These are phyloP conservation scores for Melieria crassipennis DNA, from an alignment of 2,888 invertebrate genomes.

Conservation along the genomic window DNA sequence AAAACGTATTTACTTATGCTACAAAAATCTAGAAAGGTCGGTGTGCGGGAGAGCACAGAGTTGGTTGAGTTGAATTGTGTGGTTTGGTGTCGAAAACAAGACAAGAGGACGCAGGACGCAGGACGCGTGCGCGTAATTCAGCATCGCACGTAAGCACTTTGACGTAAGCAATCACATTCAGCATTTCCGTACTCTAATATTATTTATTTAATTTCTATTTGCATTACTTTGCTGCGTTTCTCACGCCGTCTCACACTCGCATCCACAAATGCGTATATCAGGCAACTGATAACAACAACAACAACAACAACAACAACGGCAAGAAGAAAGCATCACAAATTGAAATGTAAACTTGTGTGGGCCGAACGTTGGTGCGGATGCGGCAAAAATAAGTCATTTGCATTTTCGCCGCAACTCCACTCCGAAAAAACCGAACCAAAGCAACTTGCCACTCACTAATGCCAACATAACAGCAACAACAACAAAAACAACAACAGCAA, in stretches of 20 bases:
- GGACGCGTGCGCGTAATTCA: neutral
- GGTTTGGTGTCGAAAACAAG: no score
- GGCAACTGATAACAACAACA: neutral
- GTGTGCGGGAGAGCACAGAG: no score
- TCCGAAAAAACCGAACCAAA: conserved; percentile 23
- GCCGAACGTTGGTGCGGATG: neutral
- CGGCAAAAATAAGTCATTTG: conserved; percentile 23
- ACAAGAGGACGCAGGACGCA: no score
- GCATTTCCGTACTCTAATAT: conserved; percentile 15
- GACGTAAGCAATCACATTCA: neutral
- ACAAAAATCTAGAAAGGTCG: no score
- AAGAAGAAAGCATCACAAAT: conserved; percentile 15
- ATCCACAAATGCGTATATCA: neutral
- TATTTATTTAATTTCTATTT: conserved; percentile 22
- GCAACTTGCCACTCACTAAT: conserved; percentile 23
- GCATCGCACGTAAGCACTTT: neutral
- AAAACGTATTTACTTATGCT: no score
- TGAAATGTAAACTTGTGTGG: conserved; percentile 21
- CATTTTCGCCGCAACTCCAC: conserved; percentile 5
- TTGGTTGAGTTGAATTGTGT: no score
- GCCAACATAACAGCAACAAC: neutral
- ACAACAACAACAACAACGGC: neutral
- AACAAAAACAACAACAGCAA: no score
- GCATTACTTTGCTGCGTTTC: neutral
- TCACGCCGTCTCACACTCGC: neutral